These are phyloP conservation scores for Temnothorax longispinosus DNA, from an alignment of 1,140 invertebrate species.

Conservation along the genomic window DNA sequence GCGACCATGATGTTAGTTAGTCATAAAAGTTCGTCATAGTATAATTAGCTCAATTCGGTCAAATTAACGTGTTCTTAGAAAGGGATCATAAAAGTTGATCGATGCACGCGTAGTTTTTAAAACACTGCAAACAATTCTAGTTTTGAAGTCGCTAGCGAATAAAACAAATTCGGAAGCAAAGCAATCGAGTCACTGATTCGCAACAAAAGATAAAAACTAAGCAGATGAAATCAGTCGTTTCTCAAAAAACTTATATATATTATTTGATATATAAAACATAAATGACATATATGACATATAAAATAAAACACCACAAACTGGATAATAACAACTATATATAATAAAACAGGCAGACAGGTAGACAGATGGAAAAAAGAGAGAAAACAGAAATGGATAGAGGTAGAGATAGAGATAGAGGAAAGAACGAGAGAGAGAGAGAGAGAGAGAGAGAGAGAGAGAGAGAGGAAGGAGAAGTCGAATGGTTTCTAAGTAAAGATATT, in stretches of 20 bases:
- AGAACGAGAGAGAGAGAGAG: neutral
- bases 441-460: neutral
- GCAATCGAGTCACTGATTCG: neutral
- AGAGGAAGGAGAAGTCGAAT: neutral
- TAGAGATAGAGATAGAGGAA: neutral
- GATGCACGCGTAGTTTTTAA: neutral
- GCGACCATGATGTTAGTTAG: neutral
- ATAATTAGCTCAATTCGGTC: neutral
- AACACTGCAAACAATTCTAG: neutral
- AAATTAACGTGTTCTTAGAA: neutral
- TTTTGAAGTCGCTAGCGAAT: neutral
- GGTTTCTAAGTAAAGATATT: slow-evolving; percentile 8
- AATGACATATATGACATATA: too few species aligned
- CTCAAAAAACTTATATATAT: neutral
- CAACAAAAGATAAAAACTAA: neutral
- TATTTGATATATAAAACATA: neutral
- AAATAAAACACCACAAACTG: neutral
- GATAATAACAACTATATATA: neutral
- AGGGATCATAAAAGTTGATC: neutral
- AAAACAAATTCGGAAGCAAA: neutral
- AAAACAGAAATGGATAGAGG: neutral
- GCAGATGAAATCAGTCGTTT: neutral
- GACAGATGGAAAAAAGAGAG: neutral
- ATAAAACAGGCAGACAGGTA: neutral
- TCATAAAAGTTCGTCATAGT: neutral